phyloP scores from a whole-genome alignment of 1,140 invertebrate species.

The Lucilia cuprina region DNA sequence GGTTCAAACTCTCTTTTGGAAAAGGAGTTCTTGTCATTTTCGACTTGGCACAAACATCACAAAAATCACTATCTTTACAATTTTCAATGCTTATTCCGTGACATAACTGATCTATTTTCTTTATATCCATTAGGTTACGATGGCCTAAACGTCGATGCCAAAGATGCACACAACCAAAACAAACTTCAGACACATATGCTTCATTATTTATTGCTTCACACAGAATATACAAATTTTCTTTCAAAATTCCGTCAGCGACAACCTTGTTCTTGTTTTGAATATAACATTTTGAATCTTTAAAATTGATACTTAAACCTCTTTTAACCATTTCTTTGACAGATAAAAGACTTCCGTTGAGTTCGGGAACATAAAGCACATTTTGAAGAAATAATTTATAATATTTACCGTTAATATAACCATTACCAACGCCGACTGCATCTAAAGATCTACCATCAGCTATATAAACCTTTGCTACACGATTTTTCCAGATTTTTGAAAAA shows the following conservation, averaged over 20 bases:
- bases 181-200: too few species aligned
- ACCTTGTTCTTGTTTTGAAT: background rate
- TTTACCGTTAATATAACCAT: background rate
- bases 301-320: background rate
- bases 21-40: background rate
- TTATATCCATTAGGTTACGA: too few species aligned
- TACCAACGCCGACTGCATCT: too few species aligned
- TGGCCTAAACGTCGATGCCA: too few species aligned
- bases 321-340: background rate
- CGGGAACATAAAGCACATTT: background rate
- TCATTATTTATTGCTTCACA: background rate
- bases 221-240: background rate
- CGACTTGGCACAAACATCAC: background rate
- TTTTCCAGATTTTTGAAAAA: background rate
- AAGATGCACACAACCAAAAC: too few species aligned
- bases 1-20: background rate
- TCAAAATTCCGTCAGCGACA: background rate
- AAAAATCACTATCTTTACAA: background rate
- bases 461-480: too few species aligned
- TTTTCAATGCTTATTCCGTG: background rate
- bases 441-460: too few species aligned
- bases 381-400: background rate
- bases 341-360: background rate
- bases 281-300: background rate
- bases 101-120: too few species aligned